Base-by-base conservation (phyloP, 1,140 invertebrate species). In the Notospermus geniculatus region DNA sequence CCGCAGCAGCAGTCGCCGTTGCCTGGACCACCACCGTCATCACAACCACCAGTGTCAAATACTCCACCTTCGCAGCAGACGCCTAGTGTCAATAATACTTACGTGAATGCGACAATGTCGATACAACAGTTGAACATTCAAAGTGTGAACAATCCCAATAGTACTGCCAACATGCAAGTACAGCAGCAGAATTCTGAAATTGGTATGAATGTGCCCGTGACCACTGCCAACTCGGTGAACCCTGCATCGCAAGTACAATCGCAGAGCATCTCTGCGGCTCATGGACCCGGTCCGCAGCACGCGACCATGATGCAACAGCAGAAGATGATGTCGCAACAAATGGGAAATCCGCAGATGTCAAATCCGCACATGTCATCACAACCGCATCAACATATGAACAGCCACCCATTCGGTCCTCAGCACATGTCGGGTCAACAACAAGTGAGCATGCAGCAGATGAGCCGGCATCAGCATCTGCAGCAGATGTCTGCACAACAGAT, bases 61-160 rank as follows among this genome's bases (percentile, higher is more conserved):
- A 32, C 32, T 23, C 60, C 66, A 45, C 62, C 67, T 50, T 65
- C 63, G 54, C 58, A 66, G 39, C 60, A 59, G 27, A 77, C 80
- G 23, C 83, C 81, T 56, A 83, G 76, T 67, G 81, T 84, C 22
- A 85, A 84, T 69, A 85, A 84, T 68, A 83, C 83, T 11, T 84
- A 79, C 71, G 82, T 83, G 11, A 84, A 83, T 74, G 78, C 80
- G 19, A 82, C 82, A 36, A 83, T 85, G 79, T 82, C 83, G 43
- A 85, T 85, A 46, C 80, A 83, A 62, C 83, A 84, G 64, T 72
- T 84, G 57, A 84, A 84, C 68, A 84, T 84, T 65, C 83, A 84
- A 70, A 83, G 79, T 70, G 79, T 79, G 59, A 71, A 76, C 54
- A 63, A 66, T 2, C 69, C 65, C 53, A 57, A 71, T 59, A 61